Percentiles rank a stretch among this genome's conserved stretches.
phyloP scores from a whole-genome alignment of 2,113 vertebrate species.

The Perca fluviatilis region DNA sequence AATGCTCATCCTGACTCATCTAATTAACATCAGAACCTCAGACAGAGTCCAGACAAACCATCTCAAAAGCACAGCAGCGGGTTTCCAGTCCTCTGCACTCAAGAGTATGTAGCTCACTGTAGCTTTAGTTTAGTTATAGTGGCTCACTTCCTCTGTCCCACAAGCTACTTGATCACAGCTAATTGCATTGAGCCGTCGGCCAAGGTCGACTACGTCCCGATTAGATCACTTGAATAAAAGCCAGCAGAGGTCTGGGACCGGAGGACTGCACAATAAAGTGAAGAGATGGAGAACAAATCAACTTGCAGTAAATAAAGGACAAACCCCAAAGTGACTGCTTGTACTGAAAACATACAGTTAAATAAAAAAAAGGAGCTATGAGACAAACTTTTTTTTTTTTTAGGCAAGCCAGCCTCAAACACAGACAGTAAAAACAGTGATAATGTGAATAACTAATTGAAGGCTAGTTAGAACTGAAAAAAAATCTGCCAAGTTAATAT shows the following conservation, averaged over 20 bases:
- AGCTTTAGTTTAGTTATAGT: not conserved
- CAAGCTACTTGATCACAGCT: not conserved
- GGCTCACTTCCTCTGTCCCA: not conserved
- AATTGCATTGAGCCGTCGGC: not conserved
- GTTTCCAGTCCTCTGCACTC: not conserved
- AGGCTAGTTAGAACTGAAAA: not conserved
- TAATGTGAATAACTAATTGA: not conserved
- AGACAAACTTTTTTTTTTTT: slow-evolving; percentile 5
- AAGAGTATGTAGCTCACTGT: not conserved
- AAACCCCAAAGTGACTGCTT: not conserved
- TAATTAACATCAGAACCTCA: slow-evolving; percentile 7
- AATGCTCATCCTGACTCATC: slow-evolving; percentile 25
- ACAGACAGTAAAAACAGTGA: not conserved
- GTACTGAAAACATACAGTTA: not conserved
- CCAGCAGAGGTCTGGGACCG: slow-evolving; percentile 4
- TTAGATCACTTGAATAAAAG: slow-evolving; percentile 7
- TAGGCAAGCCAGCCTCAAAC: not conserved
- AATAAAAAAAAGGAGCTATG: not conserved
- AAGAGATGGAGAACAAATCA: not conserved
- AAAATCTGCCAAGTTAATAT: not conserved
- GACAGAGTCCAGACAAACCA: not conserved
- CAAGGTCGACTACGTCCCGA: slow-evolving; percentile 3
- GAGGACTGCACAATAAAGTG: not conserved
- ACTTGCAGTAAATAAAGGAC: not conserved
- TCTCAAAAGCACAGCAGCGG: not conserved